Evolutionary conservation across 2,113 vertebrate species (phyloP).

Genomic region (Pseudonaja textilis): DNA sequence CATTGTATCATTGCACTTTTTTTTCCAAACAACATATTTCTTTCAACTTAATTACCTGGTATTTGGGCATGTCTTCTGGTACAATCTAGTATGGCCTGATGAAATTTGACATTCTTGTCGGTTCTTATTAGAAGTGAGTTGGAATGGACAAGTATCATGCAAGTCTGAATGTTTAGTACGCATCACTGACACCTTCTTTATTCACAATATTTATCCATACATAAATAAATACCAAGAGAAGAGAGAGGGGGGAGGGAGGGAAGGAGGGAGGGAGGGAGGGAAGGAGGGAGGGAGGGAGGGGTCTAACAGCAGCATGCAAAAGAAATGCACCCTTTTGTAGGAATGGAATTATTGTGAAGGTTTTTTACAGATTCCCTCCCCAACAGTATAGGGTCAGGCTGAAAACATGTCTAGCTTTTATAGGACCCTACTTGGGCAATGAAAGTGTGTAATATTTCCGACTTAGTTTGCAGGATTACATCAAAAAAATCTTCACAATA

Average conservation of each 20-base stretch:
- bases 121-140: conserved; percentile 60
- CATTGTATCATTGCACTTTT: not conserved
- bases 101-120: conserved; percentile 59
- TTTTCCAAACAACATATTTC: not conserved
- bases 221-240: not conserved
- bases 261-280: not conserved
- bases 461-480: not conserved
- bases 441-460: not conserved
- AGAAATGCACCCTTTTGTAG: not conserved
- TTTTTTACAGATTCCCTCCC: not conserved
- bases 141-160: conserved; percentile 54
- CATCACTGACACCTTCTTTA: conserved; percentile 35
- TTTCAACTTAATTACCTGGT: conserved; percentile 43
- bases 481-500: not conserved
- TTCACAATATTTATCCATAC: conserved; percentile 28
- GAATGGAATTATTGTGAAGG: conserved; percentile 2
- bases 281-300: not conserved
- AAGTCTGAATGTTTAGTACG: conserved; percentile 40
- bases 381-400: not conserved
- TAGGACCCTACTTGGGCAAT: too few species aligned
- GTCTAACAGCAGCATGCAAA: not conserved
- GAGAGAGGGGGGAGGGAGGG: not conserved
- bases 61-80: conserved; percentile 41
- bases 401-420: not conserved
- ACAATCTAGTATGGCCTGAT: conserved; percentile 49